These are phyloP conservation scores for Emesis castigata DNA, from an alignment of 2,888 invertebrate species.

Conservation along the genomic window DNA sequence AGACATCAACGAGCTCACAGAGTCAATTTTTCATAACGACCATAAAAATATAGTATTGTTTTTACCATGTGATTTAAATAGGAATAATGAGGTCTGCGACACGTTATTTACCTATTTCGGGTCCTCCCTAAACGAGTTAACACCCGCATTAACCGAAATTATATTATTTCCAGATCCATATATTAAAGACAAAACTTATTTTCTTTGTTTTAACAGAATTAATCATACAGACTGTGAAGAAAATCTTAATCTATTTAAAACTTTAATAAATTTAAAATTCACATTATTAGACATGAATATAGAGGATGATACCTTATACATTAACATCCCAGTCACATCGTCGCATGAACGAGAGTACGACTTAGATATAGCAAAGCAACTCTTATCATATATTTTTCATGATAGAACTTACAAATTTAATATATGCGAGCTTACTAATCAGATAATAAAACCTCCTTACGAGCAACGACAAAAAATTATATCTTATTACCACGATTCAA, in stretches of 20 bases:
- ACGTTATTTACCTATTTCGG: not conserved
- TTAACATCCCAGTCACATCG: not conserved
- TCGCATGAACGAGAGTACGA: not conserved
- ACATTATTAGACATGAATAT: not conserved
- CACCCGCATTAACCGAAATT: not conserved
- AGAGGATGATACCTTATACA: not conserved
- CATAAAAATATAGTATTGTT: conserved; percentile 7
- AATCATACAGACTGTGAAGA: not conserved
- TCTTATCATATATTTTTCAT: not conserved
- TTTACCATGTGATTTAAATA: conserved; percentile 7
- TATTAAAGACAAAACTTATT: not conserved
- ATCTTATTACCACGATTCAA: conserved; percentile 35
- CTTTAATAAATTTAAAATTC: not conserved
- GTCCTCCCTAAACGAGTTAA: not conserved
- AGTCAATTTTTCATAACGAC: not conserved
- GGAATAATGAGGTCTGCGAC: not conserved
- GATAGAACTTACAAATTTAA: not conserved
- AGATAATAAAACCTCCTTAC: conserved; percentile 6
- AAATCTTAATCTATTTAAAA: not conserved
- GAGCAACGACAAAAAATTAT: conserved; percentile 41
- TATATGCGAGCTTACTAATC: not conserved
- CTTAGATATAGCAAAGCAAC: not conserved
- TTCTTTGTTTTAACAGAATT: conserved; percentile 10
- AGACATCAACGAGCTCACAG: not conserved
- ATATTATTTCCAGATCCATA: not conserved